A percentile compares a stretch with the other conserved stretches of the same genome.
These are phyloP conservation scores for Sphenopsis melanotis DNA, from an alignment of 2,797 vertebrate genomes.

Conservation along the genomic window DNA sequence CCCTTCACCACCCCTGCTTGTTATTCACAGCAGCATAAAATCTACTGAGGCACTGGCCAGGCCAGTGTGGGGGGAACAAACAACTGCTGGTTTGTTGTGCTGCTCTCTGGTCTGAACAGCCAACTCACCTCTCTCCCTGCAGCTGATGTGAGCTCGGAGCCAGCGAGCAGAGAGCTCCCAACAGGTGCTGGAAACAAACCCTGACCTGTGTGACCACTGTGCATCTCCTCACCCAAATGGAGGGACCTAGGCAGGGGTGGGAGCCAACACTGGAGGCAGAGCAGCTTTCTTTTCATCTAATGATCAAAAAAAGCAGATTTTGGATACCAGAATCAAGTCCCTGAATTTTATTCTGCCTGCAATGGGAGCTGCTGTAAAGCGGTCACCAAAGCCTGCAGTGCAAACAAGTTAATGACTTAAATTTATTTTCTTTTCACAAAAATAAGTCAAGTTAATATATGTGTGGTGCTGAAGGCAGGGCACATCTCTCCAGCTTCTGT, in stretches of 20 bases:
- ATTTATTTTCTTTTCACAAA: background rate
- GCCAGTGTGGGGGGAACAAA: background rate
- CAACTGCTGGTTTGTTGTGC: background rate
- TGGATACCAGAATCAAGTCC: background rate
- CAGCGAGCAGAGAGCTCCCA: background rate
- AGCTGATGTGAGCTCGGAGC: background rate
- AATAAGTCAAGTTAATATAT: background rate
- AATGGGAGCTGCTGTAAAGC: background rate
- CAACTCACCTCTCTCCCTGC: background rate
- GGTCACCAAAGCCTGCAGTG: background rate
- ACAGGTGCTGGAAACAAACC: background rate
- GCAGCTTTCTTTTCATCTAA: background rate
- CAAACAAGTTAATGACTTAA: background rate
- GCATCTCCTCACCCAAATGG: background rate
- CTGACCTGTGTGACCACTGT: accelerated
- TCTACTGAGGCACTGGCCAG: background rate
- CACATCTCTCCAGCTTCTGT: background rate
- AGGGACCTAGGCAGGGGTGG: accelerated
- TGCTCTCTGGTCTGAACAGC: background rate
- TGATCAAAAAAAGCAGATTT: background rate
- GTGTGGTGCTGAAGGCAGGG: background rate
- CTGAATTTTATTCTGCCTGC: background rate
- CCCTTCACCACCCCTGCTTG: background rate
- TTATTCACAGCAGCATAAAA: background rate
- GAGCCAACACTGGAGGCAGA: background rate